Base-by-base conservation (phyloP, 2,113 vertebrate genomes). In the Anseranas semipalmata region DNA sequence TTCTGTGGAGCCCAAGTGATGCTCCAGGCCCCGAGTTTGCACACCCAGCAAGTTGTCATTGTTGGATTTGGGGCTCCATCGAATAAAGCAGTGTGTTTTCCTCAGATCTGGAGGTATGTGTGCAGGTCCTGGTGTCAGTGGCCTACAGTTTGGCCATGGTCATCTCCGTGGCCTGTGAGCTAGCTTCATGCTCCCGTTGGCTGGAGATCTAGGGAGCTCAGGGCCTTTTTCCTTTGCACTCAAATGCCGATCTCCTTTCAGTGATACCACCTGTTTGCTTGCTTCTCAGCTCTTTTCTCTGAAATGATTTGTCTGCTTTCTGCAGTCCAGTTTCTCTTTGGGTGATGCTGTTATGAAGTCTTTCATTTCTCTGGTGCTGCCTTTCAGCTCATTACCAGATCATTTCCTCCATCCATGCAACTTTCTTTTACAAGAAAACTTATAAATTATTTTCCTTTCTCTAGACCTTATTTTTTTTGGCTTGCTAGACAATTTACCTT, bases 401-500 rank as follows among this genome's bases (percentile, higher is more conserved):
- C 90, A 33, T 85, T 93, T 95, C 17, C 63, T 86, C 74, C 32
- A 50, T 63, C 17, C 65, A 17, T 18, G 33, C 46, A 77, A 86
- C 63, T 91, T 91, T 88, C 60, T 91, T 79, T 94, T 91, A 66
- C n/a, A 87, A 71, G 50, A 74, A 90, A 91, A 74, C 58, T 84
- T 66, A 81, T 89, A 73, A 96, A 96, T 84, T 95, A 94, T 79
- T 93, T 92, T 90, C 9, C 21, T 45, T 92, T 70, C 32, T 59
- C 39, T 85, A 59, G 39, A 39, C 52, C 79, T 87, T 62, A 35
- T 67, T 56, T 91, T 93, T 95, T 93, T 81, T 86, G 35, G 19
- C 58, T 92, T 93, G 58, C 73, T 76, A 59, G 76, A 76, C 70
- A 87, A 70, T 89, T 92, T 82, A 75, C 74, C 65, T 84, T 93